Conservation (phyloP, 2,113 vertebrate species). For the Dipodomys merriami region DNA sequence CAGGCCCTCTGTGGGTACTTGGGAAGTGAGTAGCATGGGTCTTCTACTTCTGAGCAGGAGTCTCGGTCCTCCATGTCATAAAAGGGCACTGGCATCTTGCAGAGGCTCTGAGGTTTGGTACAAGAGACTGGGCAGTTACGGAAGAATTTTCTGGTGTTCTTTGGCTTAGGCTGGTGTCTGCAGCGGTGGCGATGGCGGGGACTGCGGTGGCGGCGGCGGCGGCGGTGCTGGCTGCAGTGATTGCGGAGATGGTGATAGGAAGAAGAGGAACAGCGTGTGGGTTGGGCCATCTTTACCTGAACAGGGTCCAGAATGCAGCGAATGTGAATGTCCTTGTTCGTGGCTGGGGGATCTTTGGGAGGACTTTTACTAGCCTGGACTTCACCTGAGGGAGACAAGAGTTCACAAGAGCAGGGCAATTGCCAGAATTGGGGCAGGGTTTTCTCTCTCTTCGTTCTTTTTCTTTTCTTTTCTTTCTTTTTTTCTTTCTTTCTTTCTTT, state of each 20-base stretch:
- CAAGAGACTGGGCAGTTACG: neutral
- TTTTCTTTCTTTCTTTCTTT: too few species aligned
- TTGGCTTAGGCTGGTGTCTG: neutral
- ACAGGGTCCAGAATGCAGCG: constrained; percentile 76
- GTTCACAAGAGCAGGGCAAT: neutral
- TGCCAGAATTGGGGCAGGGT: neutral
- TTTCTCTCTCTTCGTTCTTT: neutral
- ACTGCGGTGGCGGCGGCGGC: rapidly evolving
- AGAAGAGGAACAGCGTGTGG: neutral
- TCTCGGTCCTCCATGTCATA: constrained; percentile 42
- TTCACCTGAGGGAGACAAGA: constrained; percentile 41
- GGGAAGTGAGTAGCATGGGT: constrained; percentile 30
- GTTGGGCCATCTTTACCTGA: constrained; percentile 56
- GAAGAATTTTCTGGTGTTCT: neutral
- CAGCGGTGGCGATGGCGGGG: rapidly evolving
- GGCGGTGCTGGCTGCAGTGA: rapidly evolving
- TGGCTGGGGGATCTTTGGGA: neutral
- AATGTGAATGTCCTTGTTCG: constrained; percentile 62
- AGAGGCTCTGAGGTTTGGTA: neutral
- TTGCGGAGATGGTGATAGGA: neutral
- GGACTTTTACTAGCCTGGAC: neutral
- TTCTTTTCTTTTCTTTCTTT: too few species aligned
- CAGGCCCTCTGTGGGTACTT: neutral
- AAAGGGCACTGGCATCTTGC: neutral
- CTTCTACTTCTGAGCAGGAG: constrained; percentile 30